Evolutionary conservation across 2,888 invertebrate species (phyloP).

Genomic region (Chrysolina oricalcia): DNA sequence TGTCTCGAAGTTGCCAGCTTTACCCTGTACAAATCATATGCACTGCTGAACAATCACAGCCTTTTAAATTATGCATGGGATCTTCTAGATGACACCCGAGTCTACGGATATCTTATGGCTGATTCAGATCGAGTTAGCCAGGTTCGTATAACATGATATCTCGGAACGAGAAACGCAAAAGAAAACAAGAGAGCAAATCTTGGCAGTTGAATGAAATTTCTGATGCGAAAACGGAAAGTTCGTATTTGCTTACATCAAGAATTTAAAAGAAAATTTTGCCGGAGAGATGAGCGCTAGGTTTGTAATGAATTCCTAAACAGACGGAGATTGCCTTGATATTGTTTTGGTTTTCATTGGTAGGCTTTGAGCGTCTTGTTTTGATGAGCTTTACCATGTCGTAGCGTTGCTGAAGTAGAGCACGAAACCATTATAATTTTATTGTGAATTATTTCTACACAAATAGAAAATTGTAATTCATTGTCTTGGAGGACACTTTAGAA

Average conservation of each 20-base stretch:
- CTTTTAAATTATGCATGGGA: conserved; percentile 1
- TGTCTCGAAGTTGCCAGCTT: no score
- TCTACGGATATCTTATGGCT: not conserved
- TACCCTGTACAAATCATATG: not conserved
- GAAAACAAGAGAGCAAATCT: not conserved
- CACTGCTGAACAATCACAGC: not conserved
- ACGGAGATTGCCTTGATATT: conserved; percentile 23
- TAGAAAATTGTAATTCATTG: no score
- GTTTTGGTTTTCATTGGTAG: not conserved
- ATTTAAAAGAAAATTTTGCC: not conserved
- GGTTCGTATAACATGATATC: not conserved
- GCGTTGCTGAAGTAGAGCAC: not conserved
- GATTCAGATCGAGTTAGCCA: not conserved
- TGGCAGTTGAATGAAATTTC: conserved; percentile 20
- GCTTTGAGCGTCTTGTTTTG: not conserved
- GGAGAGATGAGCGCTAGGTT: conserved; percentile 4
- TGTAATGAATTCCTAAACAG: conserved; percentile 24
- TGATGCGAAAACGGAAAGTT: not conserved
- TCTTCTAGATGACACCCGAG: not conserved
- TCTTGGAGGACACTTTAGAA: no score
- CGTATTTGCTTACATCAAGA: conserved; percentile 27
- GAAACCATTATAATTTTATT: not conserved
- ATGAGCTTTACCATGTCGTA: not conserved
- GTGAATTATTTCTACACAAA: no score
- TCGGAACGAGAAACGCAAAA: not conserved